Base-by-base conservation (phyloP, 2,888 invertebrate genomes). In the Magallana nippona region DNA sequence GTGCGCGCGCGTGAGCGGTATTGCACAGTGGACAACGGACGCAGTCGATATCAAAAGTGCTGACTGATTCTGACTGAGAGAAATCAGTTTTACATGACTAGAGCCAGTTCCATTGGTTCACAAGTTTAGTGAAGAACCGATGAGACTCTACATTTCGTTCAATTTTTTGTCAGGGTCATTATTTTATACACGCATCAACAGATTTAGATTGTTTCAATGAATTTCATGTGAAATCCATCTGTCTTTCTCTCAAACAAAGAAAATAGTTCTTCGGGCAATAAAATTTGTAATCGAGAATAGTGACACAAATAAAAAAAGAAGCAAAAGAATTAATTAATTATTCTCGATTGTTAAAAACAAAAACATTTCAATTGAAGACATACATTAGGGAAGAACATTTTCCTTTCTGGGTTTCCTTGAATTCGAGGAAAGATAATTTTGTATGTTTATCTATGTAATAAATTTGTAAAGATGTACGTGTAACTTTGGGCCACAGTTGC, bases 11-110 rank as follows among this genome's bases (percentile, higher is more conserved):
- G 44, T 44, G 44, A 71, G 27, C 27, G 71, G 60, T n/a, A 60
- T 17, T 8, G 11, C 27, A 71, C 71, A 71, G 13, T 32, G 71
- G 44, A 44, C 44, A 15, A 71, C 71, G 71, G 71, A 71, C 71
- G 71, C 71, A 71, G 71, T 71, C 71, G 22, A 71, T 71, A 71
- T 71, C 71, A 71, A 71, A 71, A 71, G 71, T 71, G 71, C 71
- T 71, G 71, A 27, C 71, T 71, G 71, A 32, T 71, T 71, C 71
- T 71, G 71, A 22, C 27, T 27, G 71, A 15, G 13, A 13, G 32
- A n/a, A n/a, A 71, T 71, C 71, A 27, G 71, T 71, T 71, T 32
- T 71, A 71, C 22, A 27, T 71, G 71, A 71, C 71, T 71, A 71
- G 71, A 71, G 27, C 11, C 63, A 27, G 58, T 58, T 13, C 71